Evolutionary conservation across 2,113 vertebrate genomes (phyloP).

Genomic region (Lophotis ruficrista): DNA sequence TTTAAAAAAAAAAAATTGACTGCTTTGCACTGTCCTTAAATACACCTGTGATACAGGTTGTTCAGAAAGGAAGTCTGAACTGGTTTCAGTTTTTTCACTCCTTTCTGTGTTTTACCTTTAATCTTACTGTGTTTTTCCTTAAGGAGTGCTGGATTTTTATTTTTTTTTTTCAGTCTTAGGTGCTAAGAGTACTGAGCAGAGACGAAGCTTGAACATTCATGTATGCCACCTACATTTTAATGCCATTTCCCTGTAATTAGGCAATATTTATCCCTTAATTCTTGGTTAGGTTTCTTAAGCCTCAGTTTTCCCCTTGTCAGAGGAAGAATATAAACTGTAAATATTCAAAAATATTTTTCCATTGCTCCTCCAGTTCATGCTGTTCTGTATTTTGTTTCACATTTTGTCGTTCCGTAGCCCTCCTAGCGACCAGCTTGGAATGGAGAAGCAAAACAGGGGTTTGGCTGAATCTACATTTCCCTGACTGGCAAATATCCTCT

Average conservation of each 20-base stretch:
- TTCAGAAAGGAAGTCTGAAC: neutral
- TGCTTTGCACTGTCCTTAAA: neutral
- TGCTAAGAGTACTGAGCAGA: neutral
- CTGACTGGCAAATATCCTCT: neutral
- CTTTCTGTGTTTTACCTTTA: neutral
- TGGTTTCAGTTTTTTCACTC: neutral
- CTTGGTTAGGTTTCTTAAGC: neutral
- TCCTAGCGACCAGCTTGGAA: accelerated
- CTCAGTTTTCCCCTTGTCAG: neutral
- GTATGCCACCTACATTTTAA: neutral
- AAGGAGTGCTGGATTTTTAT: neutral
- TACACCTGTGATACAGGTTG: neutral
- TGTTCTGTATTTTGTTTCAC: neutral
- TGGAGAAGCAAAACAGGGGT: neutral
- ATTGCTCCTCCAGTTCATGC: neutral
- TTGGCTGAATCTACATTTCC: neutral
- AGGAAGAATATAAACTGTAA: neutral
- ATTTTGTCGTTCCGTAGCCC: neutral
- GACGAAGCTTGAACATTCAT: neutral
- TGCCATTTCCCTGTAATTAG: neutral
- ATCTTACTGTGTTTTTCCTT: neutral
- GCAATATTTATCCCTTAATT: neutral
- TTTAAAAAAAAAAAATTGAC: neutral
- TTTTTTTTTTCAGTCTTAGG: neutral
- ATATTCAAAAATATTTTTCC: neutral